These are phyloP conservation scores for Altica lythri DNA, from an alignment of 2,888 invertebrate genomes.

Conservation along the genomic window DNA sequence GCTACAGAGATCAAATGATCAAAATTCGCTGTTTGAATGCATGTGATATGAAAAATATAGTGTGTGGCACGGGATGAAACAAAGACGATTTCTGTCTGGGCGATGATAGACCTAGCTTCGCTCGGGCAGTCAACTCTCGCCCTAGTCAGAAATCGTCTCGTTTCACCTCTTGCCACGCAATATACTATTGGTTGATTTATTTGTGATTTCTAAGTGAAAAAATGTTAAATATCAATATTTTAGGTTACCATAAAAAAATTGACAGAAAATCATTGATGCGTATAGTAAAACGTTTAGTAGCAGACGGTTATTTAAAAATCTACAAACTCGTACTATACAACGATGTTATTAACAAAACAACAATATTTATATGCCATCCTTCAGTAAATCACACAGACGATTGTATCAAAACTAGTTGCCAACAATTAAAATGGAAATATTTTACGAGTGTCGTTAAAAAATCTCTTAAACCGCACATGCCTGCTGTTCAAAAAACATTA, in stretches of 20 bases:
- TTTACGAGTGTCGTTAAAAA: slow-evolving; percentile 41
- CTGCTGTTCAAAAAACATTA: slow-evolving; percentile 20
- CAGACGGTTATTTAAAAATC: slow-evolving; percentile 63
- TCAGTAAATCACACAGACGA: slow-evolving; percentile 58
- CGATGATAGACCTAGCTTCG: too few species aligned
- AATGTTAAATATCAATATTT: too few species aligned
- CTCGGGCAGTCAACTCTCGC: too few species aligned
- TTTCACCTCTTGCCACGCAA: too few species aligned
- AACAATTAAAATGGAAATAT: slow-evolving; percentile 66
- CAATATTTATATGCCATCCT: slow-evolving; percentile 63
- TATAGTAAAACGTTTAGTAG: slow-evolving; percentile 63
- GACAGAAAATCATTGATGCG: slow-evolving; percentile 70
- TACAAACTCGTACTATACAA: slow-evolving; percentile 59
- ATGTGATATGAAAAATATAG: too few species aligned
- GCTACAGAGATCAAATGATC: too few species aligned
- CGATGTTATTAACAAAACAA: slow-evolving; percentile 56
- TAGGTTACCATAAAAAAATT: slow-evolving; percentile 61
- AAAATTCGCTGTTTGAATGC: too few species aligned
- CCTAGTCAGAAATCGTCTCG: too few species aligned
- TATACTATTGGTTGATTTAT: too few species aligned
- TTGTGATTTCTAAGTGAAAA: too few species aligned
- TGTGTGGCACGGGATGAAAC: too few species aligned
- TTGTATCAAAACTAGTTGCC: slow-evolving; percentile 63
- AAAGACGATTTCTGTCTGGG: too few species aligned
- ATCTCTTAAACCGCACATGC: slow-evolving; percentile 13